Percentiles rank a stretch among this genome's conserved stretches.
Evolutionary conservation across 2,113 vertebrate genomes (phyloP).

Genomic region (Dolichotis patagonum): DNA sequence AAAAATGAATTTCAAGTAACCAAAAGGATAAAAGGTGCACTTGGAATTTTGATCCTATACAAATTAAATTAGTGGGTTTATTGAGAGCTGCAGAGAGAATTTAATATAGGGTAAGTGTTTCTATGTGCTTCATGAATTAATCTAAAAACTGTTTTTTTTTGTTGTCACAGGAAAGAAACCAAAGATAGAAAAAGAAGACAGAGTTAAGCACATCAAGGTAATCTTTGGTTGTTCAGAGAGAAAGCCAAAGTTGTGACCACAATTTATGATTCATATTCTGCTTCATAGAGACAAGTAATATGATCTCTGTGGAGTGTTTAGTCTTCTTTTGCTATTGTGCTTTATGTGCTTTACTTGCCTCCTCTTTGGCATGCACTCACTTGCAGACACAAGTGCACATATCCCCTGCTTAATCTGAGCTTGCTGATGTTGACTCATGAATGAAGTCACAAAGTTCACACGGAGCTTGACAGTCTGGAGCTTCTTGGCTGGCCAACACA

Average conservation of each 20-base stretch:
- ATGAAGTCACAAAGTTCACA: neutral
- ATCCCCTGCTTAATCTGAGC: neutral
- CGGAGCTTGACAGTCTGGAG: neutral
- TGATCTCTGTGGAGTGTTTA: neutral
- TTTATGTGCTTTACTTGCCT: neutral
- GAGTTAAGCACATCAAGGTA: conserved; percentile 90
- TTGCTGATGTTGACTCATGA: conserved; percentile 11
- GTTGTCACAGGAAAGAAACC: conserved; percentile 88
- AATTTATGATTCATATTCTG: neutral
- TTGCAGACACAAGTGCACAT: neutral
- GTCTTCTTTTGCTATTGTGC: neutral
- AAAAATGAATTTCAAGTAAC: neutral
- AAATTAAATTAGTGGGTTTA: neutral
- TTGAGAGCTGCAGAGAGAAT: neutral
- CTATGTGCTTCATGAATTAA: conserved; percentile 38
- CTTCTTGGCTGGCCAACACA: neutral
- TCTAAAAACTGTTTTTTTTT: conserved; percentile 66
- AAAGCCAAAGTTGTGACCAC: neutral
- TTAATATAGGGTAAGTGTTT: neutral
- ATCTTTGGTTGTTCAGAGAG: conserved; percentile 64
- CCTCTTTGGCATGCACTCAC: neutral
- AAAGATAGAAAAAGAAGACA: conserved; percentile 90
- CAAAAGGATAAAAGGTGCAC: neutral
- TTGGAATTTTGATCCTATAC: neutral
- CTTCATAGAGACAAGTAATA: neutral